Evolutionary conservation across 2,797 vertebrate genomes (phyloP).

Genomic region (Hypotaenidia philippensis): DNA sequence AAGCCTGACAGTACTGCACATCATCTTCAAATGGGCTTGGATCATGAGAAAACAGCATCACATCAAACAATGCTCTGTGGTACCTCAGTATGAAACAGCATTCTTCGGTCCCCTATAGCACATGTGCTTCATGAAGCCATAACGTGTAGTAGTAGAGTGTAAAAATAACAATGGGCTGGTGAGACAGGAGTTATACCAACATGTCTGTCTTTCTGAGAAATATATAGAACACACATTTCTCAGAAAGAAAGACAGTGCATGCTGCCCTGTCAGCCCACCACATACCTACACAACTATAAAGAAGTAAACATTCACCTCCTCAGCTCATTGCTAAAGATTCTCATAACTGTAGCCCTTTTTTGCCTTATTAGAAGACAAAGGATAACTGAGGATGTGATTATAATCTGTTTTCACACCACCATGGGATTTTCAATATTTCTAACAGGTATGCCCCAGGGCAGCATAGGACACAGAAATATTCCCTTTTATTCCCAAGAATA

Average conservation of each 20-base stretch:
- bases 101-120: not conserved
- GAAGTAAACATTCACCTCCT: not conserved
- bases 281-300: not conserved
- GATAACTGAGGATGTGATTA: not conserved
- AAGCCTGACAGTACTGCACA: not conserved
- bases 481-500: not conserved
- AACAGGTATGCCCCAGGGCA: not conserved
- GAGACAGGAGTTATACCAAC: not conserved
- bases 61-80: not conserved
- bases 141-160: not conserved
- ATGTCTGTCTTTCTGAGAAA: too few species aligned
- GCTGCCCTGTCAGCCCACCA: not conserved
- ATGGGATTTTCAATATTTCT: not conserved
- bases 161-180: not conserved
- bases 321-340: not conserved
- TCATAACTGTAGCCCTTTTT: not conserved
- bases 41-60: not conserved
- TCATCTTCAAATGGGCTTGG: slow-evolving; percentile 7
- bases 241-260: not conserved
- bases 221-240: not conserved
- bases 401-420: not conserved
- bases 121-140: not conserved
- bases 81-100: not conserved
- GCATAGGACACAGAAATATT: not conserved
- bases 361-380: not conserved